Evolutionary conservation across 2,888 invertebrate species (phyloP), one percentile per base, ranked within the genome.

Genomic region (Pristionchus mayeri): DNA sequence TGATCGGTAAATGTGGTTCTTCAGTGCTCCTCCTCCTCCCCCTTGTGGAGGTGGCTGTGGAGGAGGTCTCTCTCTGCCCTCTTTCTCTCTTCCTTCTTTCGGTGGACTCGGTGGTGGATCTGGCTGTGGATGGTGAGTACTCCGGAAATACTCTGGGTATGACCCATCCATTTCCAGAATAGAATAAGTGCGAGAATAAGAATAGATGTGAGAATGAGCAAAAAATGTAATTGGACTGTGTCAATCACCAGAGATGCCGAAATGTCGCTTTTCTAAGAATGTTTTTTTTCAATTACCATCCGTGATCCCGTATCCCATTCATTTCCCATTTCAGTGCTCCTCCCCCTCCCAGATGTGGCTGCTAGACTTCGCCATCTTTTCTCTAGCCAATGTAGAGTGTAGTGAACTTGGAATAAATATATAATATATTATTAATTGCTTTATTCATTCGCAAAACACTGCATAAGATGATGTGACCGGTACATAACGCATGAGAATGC

Each of bases 91-190:
- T 7, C 81, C 81, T 27, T 81, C 81, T 60, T 27, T 81, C 30
- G 57, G 57, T 24, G 60, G 63, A 44, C 82, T 82, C 82, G 82
- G 82, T 21, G 82, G 81, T 24, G 81, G 82, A 54, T 57, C 57
- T n/a, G 82, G 82, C 44, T 82, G 82, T 50, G 82, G 82, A 60
- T 82, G 82, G 82, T 82, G 40, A 82, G 82, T 16, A 3, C 44
- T 27, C 6, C 37, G 18, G n/a, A 4, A 48, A n/a, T n/a, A n/a
- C n/a, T n/a, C n/a, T n/a, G n/a, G n/a, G n/a, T n/a, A n/a, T n/a
- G n/a, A n/a, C n/a, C n/a, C n/a, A n/a, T n/a, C n/a, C n/a, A n/a
- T n/a, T n/a, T n/a, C n/a, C n/a, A n/a, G n/a, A n/a, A n/a, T n/a
- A n/a, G n/a, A n/a, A n/a, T n/a, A n/a, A n/a, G n/a, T n/a, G n/a